phyloP scores from a whole-genome alignment of 2,113 vertebrate species.

The Pica pica region DNA sequence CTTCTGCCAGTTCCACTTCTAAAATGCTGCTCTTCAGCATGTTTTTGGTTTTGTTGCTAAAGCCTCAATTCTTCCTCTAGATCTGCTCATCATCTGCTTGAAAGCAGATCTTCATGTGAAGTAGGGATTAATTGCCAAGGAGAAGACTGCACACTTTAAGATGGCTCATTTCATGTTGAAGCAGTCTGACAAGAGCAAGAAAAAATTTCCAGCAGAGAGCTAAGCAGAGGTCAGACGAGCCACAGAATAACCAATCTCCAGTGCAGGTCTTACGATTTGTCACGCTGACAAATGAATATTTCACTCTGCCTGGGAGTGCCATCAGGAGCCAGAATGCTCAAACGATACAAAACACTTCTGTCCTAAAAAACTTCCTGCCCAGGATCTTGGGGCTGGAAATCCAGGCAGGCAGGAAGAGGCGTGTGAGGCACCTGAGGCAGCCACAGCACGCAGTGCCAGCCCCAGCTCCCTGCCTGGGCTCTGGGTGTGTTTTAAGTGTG shows the following conservation, averaged over 20 bases:
- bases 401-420: not conserved
- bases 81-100: not conserved
- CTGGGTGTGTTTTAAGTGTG: fast-evolving
- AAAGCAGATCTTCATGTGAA: not conserved
- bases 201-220: not conserved
- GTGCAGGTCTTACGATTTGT: not conserved
- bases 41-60: not conserved
- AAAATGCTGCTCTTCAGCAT: not conserved
- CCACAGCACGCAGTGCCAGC: fast-evolving
- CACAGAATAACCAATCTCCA: not conserved
- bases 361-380: not conserved
- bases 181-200: not conserved
- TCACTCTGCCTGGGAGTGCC: not conserved
- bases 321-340: not conserved
- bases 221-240: not conserved
- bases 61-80: not conserved
- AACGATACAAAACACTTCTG: not conserved
- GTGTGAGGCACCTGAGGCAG: not conserved
- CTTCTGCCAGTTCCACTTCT: not conserved
- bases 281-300: fast-evolving
- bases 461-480: not conserved
- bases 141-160: not conserved
- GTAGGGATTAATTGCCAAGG: not conserved
- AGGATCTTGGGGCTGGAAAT: not conserved
- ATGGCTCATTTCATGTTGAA: not conserved